These are phyloP conservation scores for Delichon dasypus DNA, from an alignment of 2,797 vertebrate species.

Conservation along the genomic window DNA sequence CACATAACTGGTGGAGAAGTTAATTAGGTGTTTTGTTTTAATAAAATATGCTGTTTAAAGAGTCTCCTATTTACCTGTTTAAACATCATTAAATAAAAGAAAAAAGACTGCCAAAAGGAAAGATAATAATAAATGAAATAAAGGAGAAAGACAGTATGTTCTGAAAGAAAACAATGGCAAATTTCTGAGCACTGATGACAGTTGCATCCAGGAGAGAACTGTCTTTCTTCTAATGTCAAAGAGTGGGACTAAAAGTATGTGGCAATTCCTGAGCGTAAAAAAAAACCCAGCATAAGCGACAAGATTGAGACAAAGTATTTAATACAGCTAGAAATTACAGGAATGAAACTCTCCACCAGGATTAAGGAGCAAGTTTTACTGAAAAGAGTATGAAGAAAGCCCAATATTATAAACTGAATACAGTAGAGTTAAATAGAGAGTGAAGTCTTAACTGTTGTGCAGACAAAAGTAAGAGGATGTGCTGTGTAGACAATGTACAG, in stretches of 20 bases:
- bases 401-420: not conserved
- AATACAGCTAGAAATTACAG: not conserved
- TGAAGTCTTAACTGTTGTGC: not conserved
- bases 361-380: accelerated
- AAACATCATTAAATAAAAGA: not conserved
- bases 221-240: not conserved
- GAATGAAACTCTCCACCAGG: not conserved
- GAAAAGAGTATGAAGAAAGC: not conserved
- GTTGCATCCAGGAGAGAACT: not conserved
- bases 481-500: not conserved
- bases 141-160: not conserved
- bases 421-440: not conserved
- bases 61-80: not conserved
- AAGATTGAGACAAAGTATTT: not conserved
- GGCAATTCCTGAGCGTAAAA: not conserved
- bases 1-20: not conserved
- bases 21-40: constrained; percentile 27
- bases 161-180: not conserved
- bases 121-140: not conserved
- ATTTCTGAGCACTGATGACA: not conserved
- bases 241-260: not conserved
- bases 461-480: not conserved
- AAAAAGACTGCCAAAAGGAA: not conserved
- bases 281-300: not conserved
- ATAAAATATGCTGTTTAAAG: constrained; percentile 13